These are phyloP conservation scores for Nymphalis c-album DNA, from an alignment of 2,888 invertebrate species.

Conservation along the genomic window DNA sequence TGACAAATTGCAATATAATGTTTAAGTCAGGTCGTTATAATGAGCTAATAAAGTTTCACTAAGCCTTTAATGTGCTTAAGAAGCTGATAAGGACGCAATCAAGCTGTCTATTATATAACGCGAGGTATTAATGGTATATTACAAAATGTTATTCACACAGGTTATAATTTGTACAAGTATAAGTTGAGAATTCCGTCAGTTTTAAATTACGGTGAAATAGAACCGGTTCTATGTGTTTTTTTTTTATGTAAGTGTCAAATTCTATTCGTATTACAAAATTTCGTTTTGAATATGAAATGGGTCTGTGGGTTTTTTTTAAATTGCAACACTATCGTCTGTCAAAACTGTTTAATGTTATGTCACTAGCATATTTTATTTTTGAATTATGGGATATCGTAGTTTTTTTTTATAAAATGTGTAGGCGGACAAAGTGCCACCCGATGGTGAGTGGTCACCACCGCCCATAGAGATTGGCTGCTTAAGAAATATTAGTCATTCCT, in stretches of 20 bases:
- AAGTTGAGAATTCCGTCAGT: background rate
- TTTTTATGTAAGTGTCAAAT: conserved; percentile 11
- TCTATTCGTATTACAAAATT: conserved; percentile 6
- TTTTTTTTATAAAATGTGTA: too few species aligned
- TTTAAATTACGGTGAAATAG: background rate
- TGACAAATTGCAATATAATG: conserved; percentile 17
- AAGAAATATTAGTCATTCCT: too few species aligned
- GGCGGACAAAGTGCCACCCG: too few species aligned
- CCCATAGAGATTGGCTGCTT: too few species aligned
- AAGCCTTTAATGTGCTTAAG: conserved; percentile 25
- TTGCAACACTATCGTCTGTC: background rate
- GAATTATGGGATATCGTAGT: too few species aligned
- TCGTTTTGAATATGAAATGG: background rate
- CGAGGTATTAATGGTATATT: conserved; percentile 9
- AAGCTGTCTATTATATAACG: background rate
- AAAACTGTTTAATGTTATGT: too few species aligned
- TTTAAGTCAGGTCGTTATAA: conserved; percentile 22
- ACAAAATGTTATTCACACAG: conserved; percentile 27
- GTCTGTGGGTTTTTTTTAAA: background rate
- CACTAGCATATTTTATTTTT: too few species aligned
- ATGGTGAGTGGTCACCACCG: too few species aligned
- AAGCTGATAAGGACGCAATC: conserved; percentile 9
- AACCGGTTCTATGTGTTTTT: conserved; percentile 10
- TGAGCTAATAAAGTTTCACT: conserved; percentile 27
- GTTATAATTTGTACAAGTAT: conserved; percentile 6